A percentile compares a stretch with the other conserved stretches of the same genome.
phyloP scores from a whole-genome alignment of 2,797 vertebrate species.

The Sebastes paucispinis region DNA sequence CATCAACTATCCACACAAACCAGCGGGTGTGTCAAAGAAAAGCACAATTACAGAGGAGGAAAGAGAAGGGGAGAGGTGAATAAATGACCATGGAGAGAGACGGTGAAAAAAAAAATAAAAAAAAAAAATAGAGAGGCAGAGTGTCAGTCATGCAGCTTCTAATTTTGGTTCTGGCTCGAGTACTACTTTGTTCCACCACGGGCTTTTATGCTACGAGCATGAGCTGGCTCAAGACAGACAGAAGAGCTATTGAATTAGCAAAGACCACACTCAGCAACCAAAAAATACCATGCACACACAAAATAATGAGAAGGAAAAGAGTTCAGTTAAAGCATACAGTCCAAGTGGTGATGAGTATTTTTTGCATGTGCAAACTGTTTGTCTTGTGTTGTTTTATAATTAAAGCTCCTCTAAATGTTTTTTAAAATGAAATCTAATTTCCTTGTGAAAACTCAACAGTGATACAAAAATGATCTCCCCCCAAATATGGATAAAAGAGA shows the following conservation, averaged over 20 bases:
- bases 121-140: not conserved
- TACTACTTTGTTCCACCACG: conserved; percentile 45
- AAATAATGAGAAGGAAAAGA: conserved; percentile 12
- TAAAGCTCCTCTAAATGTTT: conserved; percentile 2
- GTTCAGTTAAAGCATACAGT: not conserved
- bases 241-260: conserved; percentile 50
- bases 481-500: conserved; percentile 39
- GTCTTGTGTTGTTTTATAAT: not conserved
- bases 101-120: too few relatives aligned
- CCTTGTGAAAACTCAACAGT: not conserved
- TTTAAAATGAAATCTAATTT: conserved; percentile 26
- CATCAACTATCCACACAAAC: conserved; percentile 69
- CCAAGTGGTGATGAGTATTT: not conserved
- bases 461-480: conserved; percentile 13
- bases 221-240: conserved; percentile 37
- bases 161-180: conserved; percentile 66
- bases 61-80: conserved; percentile 46
- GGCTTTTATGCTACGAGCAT: conserved; percentile 43
- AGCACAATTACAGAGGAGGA: conserved; percentile 78
- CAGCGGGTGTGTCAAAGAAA: conserved; percentile 80
- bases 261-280: conserved; percentile 14
- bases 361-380: not conserved
- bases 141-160: conserved; percentile 61
- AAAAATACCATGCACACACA: not conserved
- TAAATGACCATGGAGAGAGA: conserved; percentile 26